Percentiles rank a stretch among this genome's conserved stretches.
phyloP scores from a whole-genome alignment of 2,888 invertebrate genomes.

The Schizaphis graminum region DNA sequence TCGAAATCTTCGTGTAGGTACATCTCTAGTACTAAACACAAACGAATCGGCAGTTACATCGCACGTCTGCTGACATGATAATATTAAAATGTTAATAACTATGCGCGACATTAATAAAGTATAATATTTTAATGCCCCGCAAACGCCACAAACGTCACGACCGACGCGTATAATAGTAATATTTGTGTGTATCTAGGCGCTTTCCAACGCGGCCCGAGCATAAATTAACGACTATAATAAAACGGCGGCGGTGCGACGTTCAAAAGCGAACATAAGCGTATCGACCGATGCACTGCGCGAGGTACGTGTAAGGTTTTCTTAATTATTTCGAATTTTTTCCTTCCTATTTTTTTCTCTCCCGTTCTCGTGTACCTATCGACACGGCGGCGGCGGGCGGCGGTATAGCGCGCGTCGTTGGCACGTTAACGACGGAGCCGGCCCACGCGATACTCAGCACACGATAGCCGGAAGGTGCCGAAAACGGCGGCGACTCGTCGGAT shows the following conservation, averaged over 20 bases:
- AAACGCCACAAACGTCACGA: background rate
- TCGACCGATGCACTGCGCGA: background rate
- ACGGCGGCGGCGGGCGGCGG: background rate
- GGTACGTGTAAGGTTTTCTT: background rate
- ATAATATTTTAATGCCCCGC: background rate
- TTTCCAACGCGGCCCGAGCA: background rate
- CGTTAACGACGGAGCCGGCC: background rate
- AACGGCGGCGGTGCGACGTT: background rate
- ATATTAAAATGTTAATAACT: background rate
- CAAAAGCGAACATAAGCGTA: background rate
- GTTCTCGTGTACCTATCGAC: background rate
- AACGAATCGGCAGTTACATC: background rate
- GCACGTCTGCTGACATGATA: background rate
- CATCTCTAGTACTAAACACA: background rate
- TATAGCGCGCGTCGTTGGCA: background rate
- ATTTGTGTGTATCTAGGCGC: background rate
- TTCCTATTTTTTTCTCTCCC: background rate
- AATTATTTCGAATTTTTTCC: background rate
- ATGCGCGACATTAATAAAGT: background rate
- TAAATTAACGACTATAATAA: constrained; percentile 8
- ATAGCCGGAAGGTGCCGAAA: constrained; percentile 53
- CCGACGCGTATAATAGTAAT: background rate
- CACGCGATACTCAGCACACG: constrained; percentile 48
- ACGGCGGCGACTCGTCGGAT: background rate
- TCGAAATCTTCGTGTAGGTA: background rate